A percentile compares a stretch with the other conserved stretches of the same genome.
phyloP scores from a whole-genome alignment of 2,888 invertebrate genomes.

The Drosophila anomalata region DNA sequence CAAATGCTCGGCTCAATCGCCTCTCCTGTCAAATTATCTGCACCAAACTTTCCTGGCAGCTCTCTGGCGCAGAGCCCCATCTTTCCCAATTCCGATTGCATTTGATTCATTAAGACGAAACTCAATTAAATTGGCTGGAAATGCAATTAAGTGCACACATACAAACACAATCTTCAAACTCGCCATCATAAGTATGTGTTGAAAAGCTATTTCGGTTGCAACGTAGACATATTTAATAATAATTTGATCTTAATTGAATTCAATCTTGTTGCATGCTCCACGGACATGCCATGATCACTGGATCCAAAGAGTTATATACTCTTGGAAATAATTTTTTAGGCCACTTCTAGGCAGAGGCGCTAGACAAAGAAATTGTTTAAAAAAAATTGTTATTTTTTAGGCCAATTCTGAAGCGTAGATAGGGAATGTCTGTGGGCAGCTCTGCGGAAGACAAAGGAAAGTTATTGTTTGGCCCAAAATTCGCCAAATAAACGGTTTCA shows the following conservation, averaged over 20 bases:
- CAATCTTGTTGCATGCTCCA: constrained; percentile 37
- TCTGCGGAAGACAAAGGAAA: constrained; percentile 39
- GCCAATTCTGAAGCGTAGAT: constrained; percentile 24
- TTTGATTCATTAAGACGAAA: constrained; percentile 30
- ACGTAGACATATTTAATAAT: constrained; percentile 32
- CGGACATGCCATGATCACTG: constrained; percentile 29
- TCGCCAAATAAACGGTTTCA: constrained; percentile 15
- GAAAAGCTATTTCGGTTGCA: neutral
- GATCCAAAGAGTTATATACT: neutral
- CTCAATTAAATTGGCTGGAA: constrained; percentile 47
- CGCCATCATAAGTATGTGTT: neutral
- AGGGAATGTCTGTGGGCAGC: constrained; percentile 25
- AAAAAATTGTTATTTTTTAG: neutral
- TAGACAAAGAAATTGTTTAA: constrained; percentile 1
- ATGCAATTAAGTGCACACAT: constrained; percentile 37
- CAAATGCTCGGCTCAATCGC: constrained; percentile 13
- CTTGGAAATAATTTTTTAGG: neutral
- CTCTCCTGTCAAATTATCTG: constrained; percentile 64
- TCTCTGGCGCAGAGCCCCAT: constrained; percentile 3
- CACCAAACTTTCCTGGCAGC: constrained; percentile 42
- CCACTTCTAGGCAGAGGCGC: constrained; percentile 7
- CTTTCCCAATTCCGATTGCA: constrained; percentile 14
- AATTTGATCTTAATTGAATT: constrained; percentile 44
- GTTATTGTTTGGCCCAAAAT: constrained; percentile 36
- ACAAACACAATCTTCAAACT: neutral